These are phyloP conservation scores for Garrulus glandarius DNA, from an alignment of 2,797 vertebrate genomes.

Conservation along the genomic window DNA sequence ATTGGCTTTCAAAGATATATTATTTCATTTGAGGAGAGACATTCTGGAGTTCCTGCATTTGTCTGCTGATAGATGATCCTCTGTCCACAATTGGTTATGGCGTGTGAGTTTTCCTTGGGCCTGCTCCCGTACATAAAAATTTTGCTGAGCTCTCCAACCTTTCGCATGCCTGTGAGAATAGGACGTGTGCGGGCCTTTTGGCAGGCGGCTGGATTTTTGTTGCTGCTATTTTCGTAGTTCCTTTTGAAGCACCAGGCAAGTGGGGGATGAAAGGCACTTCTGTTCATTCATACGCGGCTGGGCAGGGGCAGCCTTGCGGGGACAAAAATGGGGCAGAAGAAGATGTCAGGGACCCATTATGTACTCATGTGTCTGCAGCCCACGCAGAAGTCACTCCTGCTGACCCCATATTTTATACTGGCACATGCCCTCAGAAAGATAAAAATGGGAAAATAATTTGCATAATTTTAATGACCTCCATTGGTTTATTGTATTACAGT, in stretches of 20 bases:
- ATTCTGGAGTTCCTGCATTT: slow-evolving; percentile 92
- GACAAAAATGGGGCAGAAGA: slow-evolving; percentile 2
- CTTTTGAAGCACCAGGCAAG: slow-evolving; percentile 80
- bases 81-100: slow-evolving; percentile 87
- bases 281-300: slow-evolving; percentile 83
- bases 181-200: slow-evolving; percentile 70
- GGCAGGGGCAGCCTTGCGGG: slow-evolving; percentile 27
- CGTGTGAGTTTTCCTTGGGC: slow-evolving; percentile 86
- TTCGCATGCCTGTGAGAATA: slow-evolving; percentile 67
- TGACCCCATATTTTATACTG: background rate
- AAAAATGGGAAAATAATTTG: background rate
- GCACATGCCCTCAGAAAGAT: background rate
- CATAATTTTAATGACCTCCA: background rate
- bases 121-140: slow-evolving; percentile 84
- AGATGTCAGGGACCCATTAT: slow-evolving; percentile 22
- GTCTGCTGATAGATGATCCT: slow-evolving; percentile 99
- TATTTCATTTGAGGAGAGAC: slow-evolving; percentile 99
- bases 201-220: slow-evolving; percentile 75
- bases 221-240: slow-evolving; percentile 85
- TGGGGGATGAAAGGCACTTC: slow-evolving; percentile 78
- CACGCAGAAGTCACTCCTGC: background rate
- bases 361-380: background rate
- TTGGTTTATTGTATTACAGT: background rate
- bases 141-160: slow-evolving; percentile 83
- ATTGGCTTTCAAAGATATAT: slow-evolving; percentile 99